A percentile compares a stretch with the other conserved stretches of the same genome.
phyloP scores from a whole-genome alignment of 2,888 invertebrate species.

The Lysandra coridon region DNA sequence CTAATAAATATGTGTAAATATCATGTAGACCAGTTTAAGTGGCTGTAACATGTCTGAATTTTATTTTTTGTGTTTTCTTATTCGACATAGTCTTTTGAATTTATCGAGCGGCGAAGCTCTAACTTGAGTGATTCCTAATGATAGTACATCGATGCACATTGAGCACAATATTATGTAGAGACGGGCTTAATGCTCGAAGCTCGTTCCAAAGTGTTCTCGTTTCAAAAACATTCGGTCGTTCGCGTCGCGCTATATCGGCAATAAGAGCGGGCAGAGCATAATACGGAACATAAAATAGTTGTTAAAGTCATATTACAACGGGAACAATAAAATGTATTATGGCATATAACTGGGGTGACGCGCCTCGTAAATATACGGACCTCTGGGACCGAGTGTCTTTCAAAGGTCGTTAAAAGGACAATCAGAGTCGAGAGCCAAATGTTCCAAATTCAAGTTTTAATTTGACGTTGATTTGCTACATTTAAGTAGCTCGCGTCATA shows the following conservation, averaged over 20 bases:
- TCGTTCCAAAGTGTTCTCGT: conserved; percentile 11
- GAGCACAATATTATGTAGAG: conserved; percentile 11
- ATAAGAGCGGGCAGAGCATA: conserved; percentile 9
- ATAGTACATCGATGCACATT: conserved; percentile 1
- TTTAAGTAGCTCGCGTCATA: conserved; percentile 1
- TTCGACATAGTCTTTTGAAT: neutral
- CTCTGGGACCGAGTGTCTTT: conserved; percentile 4
- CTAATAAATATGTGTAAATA: neutral
- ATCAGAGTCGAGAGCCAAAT: conserved; percentile 12
- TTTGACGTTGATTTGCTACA: conserved; percentile 17
- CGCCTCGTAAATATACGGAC: conserved; percentile 29
- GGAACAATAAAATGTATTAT: conserved; percentile 38
- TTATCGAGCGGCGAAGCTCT: neutral
- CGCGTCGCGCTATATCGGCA: conserved; percentile 15
- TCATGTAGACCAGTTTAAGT: neutral
- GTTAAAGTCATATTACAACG: conserved; percentile 43
- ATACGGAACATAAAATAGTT: conserved; percentile 42
- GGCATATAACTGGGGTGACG: conserved; percentile 29
- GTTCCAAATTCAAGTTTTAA: conserved; percentile 3
- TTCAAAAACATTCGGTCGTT: conserved; percentile 5
- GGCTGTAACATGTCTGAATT: neutral
- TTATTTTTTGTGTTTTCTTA: neutral
- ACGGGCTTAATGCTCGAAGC: conserved; percentile 20
- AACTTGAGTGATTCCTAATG: neutral
- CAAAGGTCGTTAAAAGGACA: conserved; percentile 24